Evolutionary conservation across 2,113 vertebrate species (phyloP).

Genomic region (Heteronetta atricapilla): DNA sequence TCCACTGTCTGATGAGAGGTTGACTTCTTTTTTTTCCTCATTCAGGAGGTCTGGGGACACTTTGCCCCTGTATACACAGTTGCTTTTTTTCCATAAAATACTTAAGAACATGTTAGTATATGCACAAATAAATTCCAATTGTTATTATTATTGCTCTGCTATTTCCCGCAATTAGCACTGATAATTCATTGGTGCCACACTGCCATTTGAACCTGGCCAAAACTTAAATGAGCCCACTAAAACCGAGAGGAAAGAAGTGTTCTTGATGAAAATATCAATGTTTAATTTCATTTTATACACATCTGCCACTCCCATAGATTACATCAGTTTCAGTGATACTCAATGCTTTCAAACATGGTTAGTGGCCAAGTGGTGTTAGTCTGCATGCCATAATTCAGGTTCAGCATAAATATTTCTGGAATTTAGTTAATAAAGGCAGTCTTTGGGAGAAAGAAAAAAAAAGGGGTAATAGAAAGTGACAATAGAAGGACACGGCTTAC

Average conservation of each 20-base stretch:
- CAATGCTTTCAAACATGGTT: background rate
- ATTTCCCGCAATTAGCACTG: background rate
- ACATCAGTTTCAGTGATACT: background rate
- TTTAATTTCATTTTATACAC: background rate
- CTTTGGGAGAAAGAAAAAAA: background rate
- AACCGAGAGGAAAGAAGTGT: background rate
- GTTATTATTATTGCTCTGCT: background rate
- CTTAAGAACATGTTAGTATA: background rate
- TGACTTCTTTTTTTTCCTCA: background rate
- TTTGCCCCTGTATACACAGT: background rate
- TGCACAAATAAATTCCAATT: background rate
- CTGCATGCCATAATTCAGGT: background rate
- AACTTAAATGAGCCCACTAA: background rate
- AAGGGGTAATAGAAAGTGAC: background rate
- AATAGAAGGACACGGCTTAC: background rate
- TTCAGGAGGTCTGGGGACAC: background rate
- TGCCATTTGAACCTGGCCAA: background rate
- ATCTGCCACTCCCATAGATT: background rate
- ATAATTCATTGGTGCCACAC: background rate
- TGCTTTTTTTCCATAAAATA: background rate
- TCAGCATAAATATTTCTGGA: background rate
- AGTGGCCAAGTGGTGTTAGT: background rate
- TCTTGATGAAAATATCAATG: background rate
- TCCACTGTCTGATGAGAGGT: accelerated
- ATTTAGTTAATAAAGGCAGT: background rate